Evolutionary conservation across 2,113 vertebrate species (phyloP).

Genomic region (Syngnathus floridae): DNA sequence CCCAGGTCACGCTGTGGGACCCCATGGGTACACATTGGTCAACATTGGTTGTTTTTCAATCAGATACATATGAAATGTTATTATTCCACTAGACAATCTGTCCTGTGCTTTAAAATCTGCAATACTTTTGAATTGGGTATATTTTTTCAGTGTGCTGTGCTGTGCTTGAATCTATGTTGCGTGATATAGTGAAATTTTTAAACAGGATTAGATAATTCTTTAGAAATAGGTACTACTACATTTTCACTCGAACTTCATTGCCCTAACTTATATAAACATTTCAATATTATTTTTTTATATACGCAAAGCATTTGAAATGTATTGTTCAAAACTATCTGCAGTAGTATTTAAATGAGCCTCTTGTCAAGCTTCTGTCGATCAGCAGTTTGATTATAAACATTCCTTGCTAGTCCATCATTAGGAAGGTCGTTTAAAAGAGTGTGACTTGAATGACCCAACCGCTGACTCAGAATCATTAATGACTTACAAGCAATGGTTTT

Average conservation of each 20-base stretch:
- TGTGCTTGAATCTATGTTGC: neutral
- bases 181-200: too few relatives aligned
- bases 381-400: neutral
- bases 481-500: neutral
- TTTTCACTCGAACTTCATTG: too few relatives aligned
- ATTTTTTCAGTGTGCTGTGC: neutral
- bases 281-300: neutral
- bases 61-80: neutral
- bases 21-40: neutral
- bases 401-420: neutral
- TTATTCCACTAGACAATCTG: neutral
- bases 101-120: neutral
- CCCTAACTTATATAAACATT: neutral
- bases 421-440: neutral
- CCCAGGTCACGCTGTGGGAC: too few relatives aligned
- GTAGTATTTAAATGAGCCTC: neutral
- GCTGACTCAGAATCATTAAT: neutral
- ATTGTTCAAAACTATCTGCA: neutral
- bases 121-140: neutral
- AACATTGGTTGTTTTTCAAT: neutral
- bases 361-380: neutral
- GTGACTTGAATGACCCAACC: neutral
- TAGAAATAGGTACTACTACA: too few relatives aligned
- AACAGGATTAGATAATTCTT: too few relatives aligned
- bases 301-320: neutral